These are phyloP conservation scores for Tenrec ecaudatus DNA, from an alignment of 2,113 vertebrate genomes.

Conservation along the genomic window DNA sequence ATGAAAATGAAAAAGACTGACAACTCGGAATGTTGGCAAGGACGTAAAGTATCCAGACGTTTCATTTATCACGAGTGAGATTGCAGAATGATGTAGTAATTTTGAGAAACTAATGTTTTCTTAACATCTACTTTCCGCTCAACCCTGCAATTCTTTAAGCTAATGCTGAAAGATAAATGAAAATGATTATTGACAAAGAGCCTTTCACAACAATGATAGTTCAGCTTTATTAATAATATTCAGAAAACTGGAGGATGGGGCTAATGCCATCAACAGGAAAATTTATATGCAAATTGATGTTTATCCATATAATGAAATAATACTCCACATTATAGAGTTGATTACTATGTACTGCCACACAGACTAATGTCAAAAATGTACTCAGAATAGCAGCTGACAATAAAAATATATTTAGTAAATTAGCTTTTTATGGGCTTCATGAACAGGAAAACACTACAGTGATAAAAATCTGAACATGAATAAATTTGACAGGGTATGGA, in stretches of 20 bases:
- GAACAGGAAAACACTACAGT: not conserved
- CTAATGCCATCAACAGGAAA: not conserved
- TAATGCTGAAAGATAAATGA: not conserved
- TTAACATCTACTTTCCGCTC: not conserved
- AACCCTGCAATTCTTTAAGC: not conserved
- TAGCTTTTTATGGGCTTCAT: not conserved
- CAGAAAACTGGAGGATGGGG: not conserved
- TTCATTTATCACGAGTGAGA: not conserved
- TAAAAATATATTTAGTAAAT: not conserved
- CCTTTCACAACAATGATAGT: not conserved
- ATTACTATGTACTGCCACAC: not conserved
- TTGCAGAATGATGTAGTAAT: constrained; percentile 19
- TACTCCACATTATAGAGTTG: not conserved
- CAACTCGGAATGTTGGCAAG: constrained; percentile 48
- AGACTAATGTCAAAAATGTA: not conserved
- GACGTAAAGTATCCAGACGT: constrained; percentile 16
- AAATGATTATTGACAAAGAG: not conserved
- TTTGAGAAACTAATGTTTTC: constrained; percentile 10
- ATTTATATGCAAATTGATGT: not conserved
- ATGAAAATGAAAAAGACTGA: constrained; percentile 73
- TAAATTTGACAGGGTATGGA: not conserved
- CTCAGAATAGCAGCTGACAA: not conserved
- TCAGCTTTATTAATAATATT: not conserved
- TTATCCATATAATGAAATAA: not conserved
- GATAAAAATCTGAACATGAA: not conserved